These are phyloP conservation scores for Pachypeltis micranthus DNA, from an alignment of 1,140 invertebrate species.

Conservation along the genomic window DNA sequence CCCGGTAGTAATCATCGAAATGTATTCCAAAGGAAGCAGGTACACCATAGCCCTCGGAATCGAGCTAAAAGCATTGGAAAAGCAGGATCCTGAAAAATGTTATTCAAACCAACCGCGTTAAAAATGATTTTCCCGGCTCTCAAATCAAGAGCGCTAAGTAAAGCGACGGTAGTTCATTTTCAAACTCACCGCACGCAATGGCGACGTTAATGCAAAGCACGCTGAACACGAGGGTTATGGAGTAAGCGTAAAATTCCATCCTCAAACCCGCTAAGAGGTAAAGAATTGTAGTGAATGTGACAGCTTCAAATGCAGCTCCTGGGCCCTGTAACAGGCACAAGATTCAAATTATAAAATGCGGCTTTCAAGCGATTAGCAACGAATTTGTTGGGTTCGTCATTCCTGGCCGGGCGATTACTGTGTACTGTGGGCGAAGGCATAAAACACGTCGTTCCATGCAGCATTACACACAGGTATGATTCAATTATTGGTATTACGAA, in stretches of 20 bases:
- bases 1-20: slow-evolving; percentile 77
- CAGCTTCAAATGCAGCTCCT: slow-evolving; percentile 60
- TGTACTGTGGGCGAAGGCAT: too few relatives aligned
- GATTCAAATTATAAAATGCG: too few relatives aligned
- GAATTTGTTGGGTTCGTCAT: too few relatives aligned
- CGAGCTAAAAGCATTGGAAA: slow-evolving; percentile 68
- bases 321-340: slow-evolving; percentile 54
- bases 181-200: slow-evolving; percentile 58
- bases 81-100: slow-evolving; percentile 58
- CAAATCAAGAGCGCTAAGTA: slow-evolving; percentile 8
- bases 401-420: too few relatives aligned
- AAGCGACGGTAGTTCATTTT: not conserved
- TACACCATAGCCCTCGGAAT: slow-evolving; percentile 68
- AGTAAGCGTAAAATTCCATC: slow-evolving; percentile 49
- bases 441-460: too few relatives aligned
- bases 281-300: slow-evolving; percentile 59
- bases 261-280: slow-evolving; percentile 68
- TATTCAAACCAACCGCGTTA: not conserved
- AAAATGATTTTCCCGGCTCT: not conserved
- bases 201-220: slow-evolving; percentile 70
- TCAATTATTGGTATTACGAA: too few relatives aligned
- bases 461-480: too few relatives aligned
- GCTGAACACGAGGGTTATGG: slow-evolving; percentile 50
- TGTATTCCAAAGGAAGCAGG: slow-evolving; percentile 74
- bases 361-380: too few relatives aligned